These are phyloP conservation scores for Scatophagus argus DNA, from an alignment of 2,113 vertebrate species.

Conservation along the genomic window DNA sequence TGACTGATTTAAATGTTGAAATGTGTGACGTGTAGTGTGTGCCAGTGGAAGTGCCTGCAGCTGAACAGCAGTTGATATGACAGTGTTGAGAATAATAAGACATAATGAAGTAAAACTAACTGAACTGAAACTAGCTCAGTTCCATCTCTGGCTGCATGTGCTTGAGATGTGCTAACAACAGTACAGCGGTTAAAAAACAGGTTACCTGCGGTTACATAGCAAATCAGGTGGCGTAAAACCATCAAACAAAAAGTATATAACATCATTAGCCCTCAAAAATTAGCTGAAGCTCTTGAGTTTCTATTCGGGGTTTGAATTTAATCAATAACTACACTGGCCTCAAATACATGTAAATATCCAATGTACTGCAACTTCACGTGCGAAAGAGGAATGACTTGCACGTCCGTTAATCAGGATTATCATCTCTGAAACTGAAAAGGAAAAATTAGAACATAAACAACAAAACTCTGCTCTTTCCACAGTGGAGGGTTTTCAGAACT, in stretches of 20 bases:
- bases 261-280: slow-evolving; percentile 53
- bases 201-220: slow-evolving; percentile 24
- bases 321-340: slow-evolving; percentile 44
- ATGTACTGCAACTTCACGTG: slow-evolving; percentile 14
- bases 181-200: slow-evolving; percentile 22
- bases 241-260: slow-evolving; percentile 10
- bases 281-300: slow-evolving; percentile 26
- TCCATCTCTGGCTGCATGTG: slow-evolving; percentile 21
- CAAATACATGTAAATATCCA: slow-evolving; percentile 12
- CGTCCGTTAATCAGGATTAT: slow-evolving; percentile 22
- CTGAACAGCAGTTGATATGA: slow-evolving; percentile 52
- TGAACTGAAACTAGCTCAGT: slow-evolving; percentile 26
- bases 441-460: slow-evolving; percentile 21
- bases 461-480: slow-evolving; percentile 12
- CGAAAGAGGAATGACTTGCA: slow-evolving; percentile 41
- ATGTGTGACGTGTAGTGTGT: slow-evolving; percentile 21
- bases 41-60: slow-evolving; percentile 34
- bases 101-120: slow-evolving; percentile 35
- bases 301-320: slow-evolving; percentile 4
- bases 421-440: slow-evolving; percentile 11
- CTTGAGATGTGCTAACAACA: slow-evolving; percentile 26
- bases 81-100: slow-evolving; percentile 55
- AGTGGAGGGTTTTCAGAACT: slow-evolving; percentile 20
- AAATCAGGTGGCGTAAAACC: slow-evolving; percentile 29
- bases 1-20: slow-evolving; percentile 24